phyloP scores from a whole-genome alignment of 2,888 invertebrate species.

The Agonopterix subpropinquella region DNA sequence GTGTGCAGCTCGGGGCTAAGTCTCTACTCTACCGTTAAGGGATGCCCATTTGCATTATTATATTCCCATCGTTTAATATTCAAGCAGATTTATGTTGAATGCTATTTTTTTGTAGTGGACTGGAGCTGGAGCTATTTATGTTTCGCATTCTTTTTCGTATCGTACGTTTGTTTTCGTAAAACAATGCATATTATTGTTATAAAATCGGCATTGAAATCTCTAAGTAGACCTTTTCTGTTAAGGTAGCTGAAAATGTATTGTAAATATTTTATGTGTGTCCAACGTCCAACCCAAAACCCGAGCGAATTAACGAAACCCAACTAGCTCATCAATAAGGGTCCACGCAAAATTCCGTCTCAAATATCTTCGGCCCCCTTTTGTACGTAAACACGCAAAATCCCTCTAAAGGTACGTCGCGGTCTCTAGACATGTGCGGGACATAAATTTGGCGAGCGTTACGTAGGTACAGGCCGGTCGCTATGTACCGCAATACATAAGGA shows the following conservation, averaged over 20 bases:
- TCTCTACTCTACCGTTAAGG: slow-evolving; percentile 22
- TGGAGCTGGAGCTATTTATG: slow-evolving; percentile 1
- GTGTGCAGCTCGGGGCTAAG: slow-evolving; percentile 26
- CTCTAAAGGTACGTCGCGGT: slow-evolving; percentile 73
- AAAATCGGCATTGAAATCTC: too few species aligned
- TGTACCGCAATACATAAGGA: slow-evolving; percentile 62
- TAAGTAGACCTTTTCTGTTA: not conserved
- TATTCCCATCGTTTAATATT: slow-evolving; percentile 30
- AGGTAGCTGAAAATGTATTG: not conserved
- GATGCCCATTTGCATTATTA: slow-evolving; percentile 39
- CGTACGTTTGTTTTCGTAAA: too few species aligned
- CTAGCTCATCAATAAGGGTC: slow-evolving; percentile 66
- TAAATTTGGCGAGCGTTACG: slow-evolving; percentile 74
- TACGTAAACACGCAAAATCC: slow-evolving; percentile 74
- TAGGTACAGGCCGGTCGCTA: slow-evolving; percentile 65
- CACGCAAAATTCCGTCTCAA: slow-evolving; percentile 62
- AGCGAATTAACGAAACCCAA: slow-evolving; percentile 37
- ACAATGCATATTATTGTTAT: too few species aligned
- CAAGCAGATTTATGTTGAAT: slow-evolving; percentile 8
- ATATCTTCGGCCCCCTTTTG: slow-evolving; percentile 63
- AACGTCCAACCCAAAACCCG: slow-evolving; percentile 5
- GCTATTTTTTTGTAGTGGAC: not conserved
- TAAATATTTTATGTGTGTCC: slow-evolving; percentile 7
- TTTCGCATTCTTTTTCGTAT: too few species aligned
- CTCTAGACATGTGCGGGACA: slow-evolving; percentile 75